Conservation (phyloP, 2,888 invertebrate species). For the Yponomeuta evonymella region DNA sequence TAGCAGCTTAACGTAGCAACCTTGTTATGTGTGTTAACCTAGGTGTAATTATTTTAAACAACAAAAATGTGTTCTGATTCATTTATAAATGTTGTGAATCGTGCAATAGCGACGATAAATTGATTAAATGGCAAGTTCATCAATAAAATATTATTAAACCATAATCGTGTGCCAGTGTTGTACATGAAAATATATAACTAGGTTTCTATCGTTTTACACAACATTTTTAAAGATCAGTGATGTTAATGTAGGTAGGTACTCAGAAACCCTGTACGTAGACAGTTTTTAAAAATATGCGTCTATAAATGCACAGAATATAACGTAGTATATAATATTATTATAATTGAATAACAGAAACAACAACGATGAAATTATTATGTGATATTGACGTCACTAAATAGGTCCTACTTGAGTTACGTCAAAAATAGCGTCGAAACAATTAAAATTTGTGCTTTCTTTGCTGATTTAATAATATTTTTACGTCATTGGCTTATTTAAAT, state of each 20-base stretch:
- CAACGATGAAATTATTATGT: constrained; percentile 14
- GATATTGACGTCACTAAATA: not conserved
- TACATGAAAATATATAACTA: not conserved
- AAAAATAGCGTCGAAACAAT: not conserved
- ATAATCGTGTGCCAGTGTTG: not conserved
- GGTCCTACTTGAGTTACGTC: not conserved
- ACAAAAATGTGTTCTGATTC: no score
- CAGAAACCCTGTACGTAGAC: constrained; percentile 10
- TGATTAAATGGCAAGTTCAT: no score
- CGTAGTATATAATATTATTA: constrained; percentile 15
- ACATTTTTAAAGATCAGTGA: no score
- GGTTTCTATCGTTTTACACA: no score
- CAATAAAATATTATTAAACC: no score
- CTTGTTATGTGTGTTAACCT: no score
- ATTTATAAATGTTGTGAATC: no score
- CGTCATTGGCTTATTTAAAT: not conserved
- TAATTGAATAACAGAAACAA: constrained; percentile 13
- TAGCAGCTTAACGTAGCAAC: not conserved
- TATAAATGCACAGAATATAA: constrained; percentile 12
- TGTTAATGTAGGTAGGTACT: not conserved
- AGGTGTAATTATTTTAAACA: no score
- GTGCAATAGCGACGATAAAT: no score
- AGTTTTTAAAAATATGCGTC: constrained; percentile 1
- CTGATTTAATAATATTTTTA: not conserved
- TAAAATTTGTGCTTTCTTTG: not conserved